phyloP scores from a whole-genome alignment of 2,888 invertebrate genomes.

The Andrena bucephala region DNA sequence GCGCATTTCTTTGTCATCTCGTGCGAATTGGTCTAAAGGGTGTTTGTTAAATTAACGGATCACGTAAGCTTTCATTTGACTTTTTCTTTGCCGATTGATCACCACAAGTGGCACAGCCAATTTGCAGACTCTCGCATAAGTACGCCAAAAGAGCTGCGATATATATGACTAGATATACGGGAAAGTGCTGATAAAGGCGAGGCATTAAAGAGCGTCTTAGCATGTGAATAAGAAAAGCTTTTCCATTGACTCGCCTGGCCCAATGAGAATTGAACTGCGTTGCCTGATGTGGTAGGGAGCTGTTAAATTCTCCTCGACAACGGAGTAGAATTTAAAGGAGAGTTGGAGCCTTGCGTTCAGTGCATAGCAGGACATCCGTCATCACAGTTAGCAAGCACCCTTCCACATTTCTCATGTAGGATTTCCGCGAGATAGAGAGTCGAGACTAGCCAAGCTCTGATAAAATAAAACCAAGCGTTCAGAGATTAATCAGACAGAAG shows the following conservation, averaged over 20 bases:
- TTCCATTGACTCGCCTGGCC: too few species aligned
- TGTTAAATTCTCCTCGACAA: not conserved
- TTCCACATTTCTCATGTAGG: conserved; percentile 40
- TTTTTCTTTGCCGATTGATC: not conserved
- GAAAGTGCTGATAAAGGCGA: too few species aligned
- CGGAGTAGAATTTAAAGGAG: conserved; percentile 3
- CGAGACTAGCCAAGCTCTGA: conserved; percentile 8
- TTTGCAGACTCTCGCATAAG: too few species aligned
- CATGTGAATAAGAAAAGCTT: too few species aligned
- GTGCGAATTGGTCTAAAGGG: conserved; percentile 73
- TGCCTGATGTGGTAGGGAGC: not conserved
- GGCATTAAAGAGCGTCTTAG: not conserved
- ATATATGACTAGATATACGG: too few species aligned
- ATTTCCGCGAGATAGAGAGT: conserved; percentile 27
- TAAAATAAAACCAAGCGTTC: conserved; percentile 25
- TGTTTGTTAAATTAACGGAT: conserved; percentile 62
- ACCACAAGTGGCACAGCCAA: too few species aligned
- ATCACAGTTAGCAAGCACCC: conserved; percentile 68
- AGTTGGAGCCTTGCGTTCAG: conserved; percentile 26
- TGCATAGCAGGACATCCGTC: conserved; percentile 14
- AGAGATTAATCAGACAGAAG: not conserved
- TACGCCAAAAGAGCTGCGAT: too few species aligned
- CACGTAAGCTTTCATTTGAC: not conserved
- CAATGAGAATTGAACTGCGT: not conserved
- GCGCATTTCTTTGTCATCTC: conserved; percentile 70